Evolutionary conservation across 2,113 vertebrate species (phyloP).

Genomic region (Leptodactylus fuscus): DNA sequence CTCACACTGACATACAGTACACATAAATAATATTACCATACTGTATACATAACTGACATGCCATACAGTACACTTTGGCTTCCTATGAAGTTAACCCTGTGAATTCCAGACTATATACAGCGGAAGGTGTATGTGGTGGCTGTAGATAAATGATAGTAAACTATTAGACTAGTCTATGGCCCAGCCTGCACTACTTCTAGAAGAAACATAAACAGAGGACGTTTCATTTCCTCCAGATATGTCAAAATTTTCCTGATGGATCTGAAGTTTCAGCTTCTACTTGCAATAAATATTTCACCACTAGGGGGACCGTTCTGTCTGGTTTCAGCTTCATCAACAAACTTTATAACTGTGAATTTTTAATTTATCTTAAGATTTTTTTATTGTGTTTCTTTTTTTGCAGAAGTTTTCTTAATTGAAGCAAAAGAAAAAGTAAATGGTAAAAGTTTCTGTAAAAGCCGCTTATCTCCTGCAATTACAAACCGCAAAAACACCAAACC

Average conservation of each 20-base stretch:
- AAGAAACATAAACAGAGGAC: neutral
- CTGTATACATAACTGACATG: too few relatives aligned
- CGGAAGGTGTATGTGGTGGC: neutral
- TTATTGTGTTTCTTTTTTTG: too few relatives aligned
- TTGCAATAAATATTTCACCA: neutral
- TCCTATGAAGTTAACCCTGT: neutral
- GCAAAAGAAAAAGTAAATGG: too few relatives aligned
- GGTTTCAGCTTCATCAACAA: neutral
- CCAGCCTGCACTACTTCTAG: neutral
- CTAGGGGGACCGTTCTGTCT: slow-evolving; percentile 2
- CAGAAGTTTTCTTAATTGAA: too few relatives aligned
- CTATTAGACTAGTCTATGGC: neutral
- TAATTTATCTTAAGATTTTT: neutral
- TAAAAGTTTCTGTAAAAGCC: too few relatives aligned
- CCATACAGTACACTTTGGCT: too few relatives aligned
- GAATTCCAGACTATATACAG: neutral
- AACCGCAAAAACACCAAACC: too few relatives aligned
- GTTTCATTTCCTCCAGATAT: neutral
- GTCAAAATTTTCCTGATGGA: too few relatives aligned
- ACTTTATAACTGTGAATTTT: neutral
- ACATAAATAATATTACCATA: too few relatives aligned
- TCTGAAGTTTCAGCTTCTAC: too few relatives aligned
- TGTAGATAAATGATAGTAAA: neutral
- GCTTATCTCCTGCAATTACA: too few relatives aligned
- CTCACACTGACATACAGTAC: too few relatives aligned